Conservation (phyloP, 2,888 invertebrate species). For the Sepiola atlantica region DNA sequence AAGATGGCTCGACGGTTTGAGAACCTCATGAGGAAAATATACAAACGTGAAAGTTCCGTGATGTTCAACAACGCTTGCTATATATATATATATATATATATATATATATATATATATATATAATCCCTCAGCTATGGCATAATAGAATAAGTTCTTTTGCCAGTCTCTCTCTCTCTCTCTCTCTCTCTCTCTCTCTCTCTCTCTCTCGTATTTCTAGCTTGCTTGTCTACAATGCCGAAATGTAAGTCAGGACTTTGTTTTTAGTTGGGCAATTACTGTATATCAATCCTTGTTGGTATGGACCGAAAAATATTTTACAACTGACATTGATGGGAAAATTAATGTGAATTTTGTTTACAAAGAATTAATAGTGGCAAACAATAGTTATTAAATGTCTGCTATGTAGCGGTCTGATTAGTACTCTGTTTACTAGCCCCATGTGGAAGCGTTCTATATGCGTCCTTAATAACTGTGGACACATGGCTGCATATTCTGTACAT, state of each 20-base stretch:
- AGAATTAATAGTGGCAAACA: neutral
- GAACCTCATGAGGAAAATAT: too few relatives aligned
- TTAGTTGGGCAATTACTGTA: neutral
- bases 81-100: too few relatives aligned
- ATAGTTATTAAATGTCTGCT: slow-evolving; percentile 13
- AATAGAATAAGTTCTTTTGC: too few relatives aligned
- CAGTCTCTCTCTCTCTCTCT: too few relatives aligned
- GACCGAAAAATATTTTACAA: neutral
- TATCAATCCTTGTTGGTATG: neutral
- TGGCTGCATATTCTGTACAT: neutral
- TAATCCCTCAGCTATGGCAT: too few relatives aligned
- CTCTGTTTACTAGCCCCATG: neutral
- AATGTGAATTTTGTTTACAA: slow-evolving; percentile 12
- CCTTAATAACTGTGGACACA: neutral
- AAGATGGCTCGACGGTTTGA: too few relatives aligned
- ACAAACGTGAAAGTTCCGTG: too few relatives aligned
- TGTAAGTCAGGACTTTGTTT: neutral
- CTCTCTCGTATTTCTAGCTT: neutral
- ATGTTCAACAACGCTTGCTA: too few relatives aligned
- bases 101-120: too few relatives aligned
- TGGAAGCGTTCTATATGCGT: neutral
- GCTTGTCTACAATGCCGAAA: neutral
- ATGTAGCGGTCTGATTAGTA: neutral
- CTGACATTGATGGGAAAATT: slow-evolving; percentile 9
- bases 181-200: too few relatives aligned